These are phyloP conservation scores for Drosophila gunungcola DNA, from an alignment of 1,140 invertebrate genomes.

Conservation along the genomic window DNA sequence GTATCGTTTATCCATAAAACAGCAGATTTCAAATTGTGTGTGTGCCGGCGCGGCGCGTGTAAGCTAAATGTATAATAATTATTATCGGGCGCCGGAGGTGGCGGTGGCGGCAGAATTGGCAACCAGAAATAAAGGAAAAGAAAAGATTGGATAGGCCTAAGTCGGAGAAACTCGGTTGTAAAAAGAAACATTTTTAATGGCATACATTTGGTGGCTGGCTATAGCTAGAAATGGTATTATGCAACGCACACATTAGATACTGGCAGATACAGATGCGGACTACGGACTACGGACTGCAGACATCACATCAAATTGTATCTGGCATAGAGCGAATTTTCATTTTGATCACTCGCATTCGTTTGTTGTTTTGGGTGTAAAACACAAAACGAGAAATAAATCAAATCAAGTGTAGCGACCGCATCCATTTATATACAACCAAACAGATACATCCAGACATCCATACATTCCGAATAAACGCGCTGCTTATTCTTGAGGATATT, in stretches of 20 bases:
- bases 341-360: constrained; percentile 74
- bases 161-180: constrained; percentile 38
- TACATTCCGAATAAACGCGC: constrained; percentile 22
- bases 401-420: constrained; percentile 76
- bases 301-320: constrained; percentile 49
- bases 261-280: constrained; percentile 20
- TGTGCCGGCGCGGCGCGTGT: constrained; percentile 14
- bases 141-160: constrained; percentile 23
- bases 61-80: constrained; percentile 31
- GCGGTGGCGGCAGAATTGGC: constrained; percentile 22
- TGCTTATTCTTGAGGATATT: constrained; percentile 78
- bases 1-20: constrained; percentile 38
- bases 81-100: constrained; percentile 15
- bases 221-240: constrained; percentile 78
- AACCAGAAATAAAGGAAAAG: constrained; percentile 15
- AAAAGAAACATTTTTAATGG: constrained; percentile 62
- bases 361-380: constrained; percentile 83
- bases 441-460: constrained; percentile 21
- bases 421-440: constrained; percentile 66
- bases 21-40: constrained; percentile 20
- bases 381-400: constrained; percentile 83
- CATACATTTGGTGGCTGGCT: constrained; percentile 49
- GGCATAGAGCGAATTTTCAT: constrained; percentile 67
- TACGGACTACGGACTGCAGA: constrained; percentile 51
- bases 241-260: constrained; percentile 60